phyloP scores from a whole-genome alignment of 2,797 vertebrate genomes.

The Chanos chanos region DNA sequence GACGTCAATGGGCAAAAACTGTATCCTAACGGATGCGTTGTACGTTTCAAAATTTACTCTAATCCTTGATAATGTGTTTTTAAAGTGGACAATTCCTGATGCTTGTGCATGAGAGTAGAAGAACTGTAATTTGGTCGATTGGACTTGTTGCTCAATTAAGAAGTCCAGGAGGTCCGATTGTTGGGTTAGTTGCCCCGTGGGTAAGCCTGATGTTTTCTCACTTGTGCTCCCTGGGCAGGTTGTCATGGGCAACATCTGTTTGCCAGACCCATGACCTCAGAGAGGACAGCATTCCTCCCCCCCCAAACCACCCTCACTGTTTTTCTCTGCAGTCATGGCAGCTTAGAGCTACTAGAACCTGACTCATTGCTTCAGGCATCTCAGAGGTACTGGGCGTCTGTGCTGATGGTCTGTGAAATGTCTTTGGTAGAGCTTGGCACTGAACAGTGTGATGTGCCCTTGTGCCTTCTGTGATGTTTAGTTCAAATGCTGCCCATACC shows the following conservation, averaged over 20 bases:
- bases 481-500: too few relatives aligned
- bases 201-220: constrained; percentile 13
- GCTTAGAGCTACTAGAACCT: constrained; percentile 41
- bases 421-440: too few relatives aligned
- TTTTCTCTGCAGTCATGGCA: constrained; percentile 43
- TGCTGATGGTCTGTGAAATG: constrained; percentile 18
- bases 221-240: constrained; percentile 44
- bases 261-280: constrained; percentile 56
- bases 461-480: too few relatives aligned
- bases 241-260: constrained; percentile 58
- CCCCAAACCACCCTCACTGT: too few relatives aligned
- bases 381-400: constrained; percentile 33
- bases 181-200: constrained; percentile 46
- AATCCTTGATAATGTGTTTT: neutral
- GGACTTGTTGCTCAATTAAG: constrained; percentile 40
- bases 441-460: too few relatives aligned
- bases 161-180: constrained; percentile 39
- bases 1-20: too few relatives aligned
- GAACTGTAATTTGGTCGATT: constrained; percentile 39
- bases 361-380: constrained; percentile 3
- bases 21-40: too few relatives aligned
- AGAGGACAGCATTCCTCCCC: constrained; percentile 14
- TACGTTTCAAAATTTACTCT: too few relatives aligned
- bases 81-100: neutral
- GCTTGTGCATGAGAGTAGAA: neutral